These are phyloP conservation scores for Morpho deidamia DNA, from an alignment of 2,888 invertebrate genomes.

Conservation along the genomic window DNA sequence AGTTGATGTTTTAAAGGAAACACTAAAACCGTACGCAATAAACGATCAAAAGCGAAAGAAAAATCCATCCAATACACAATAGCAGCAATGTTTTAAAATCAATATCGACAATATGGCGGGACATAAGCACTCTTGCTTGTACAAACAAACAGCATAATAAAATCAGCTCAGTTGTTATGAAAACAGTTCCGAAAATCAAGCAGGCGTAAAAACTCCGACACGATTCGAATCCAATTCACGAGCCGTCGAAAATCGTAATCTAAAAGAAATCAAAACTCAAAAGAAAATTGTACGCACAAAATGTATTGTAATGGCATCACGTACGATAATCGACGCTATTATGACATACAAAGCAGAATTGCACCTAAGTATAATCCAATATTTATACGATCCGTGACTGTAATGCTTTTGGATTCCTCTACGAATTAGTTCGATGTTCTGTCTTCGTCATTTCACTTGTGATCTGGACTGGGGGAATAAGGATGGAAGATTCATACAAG, in stretches of 20 bases:
- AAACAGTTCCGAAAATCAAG: slow-evolving; percentile 43
- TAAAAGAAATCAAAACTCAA: slow-evolving; percentile 63
- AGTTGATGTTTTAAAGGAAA: background rate
- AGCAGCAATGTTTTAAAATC: slow-evolving; percentile 10
- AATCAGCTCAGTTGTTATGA: slow-evolving; percentile 26
- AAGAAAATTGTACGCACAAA: slow-evolving; percentile 55
- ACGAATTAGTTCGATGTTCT: slow-evolving; percentile 26
- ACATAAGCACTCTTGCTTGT: slow-evolving; percentile 18
- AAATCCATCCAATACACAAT: background rate
- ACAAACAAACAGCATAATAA: slow-evolving; percentile 30
- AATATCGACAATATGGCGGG: slow-evolving; percentile 17
- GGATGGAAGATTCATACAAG: slow-evolving; percentile 31
- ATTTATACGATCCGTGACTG: slow-evolving; percentile 70
- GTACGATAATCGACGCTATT: slow-evolving; percentile 74
- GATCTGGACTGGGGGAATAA: slow-evolving; percentile 26
- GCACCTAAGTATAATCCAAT: slow-evolving; percentile 76
- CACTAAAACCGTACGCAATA: background rate
- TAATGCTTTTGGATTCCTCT: slow-evolving; percentile 37
- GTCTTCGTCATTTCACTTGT: slow-evolving; percentile 27
- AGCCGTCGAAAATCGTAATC: slow-evolving; percentile 55
- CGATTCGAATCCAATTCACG: slow-evolving; percentile 57
- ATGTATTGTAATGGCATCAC: slow-evolving; percentile 74
- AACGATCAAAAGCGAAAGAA: background rate
- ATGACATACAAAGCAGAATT: slow-evolving; percentile 73
- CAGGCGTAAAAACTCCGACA: slow-evolving; percentile 51